Conservation (phyloP, 2,888 invertebrate genomes). For the Zelleria hepariella region DNA sequence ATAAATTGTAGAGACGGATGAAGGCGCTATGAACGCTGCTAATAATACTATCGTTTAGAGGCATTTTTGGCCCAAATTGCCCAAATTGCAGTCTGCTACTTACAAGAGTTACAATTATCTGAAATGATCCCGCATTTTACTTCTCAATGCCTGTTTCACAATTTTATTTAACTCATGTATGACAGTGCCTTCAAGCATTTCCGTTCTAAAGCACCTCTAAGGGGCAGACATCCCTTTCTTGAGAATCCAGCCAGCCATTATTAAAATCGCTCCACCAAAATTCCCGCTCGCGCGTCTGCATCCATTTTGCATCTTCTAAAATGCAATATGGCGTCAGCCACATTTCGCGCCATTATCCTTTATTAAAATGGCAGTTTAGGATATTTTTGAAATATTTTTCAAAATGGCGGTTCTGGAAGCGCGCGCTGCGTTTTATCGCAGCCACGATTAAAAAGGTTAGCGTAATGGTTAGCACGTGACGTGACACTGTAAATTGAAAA, state of each 20-base stretch:
- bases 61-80: no score
- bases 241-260: not conserved
- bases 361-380: conserved; percentile 29
- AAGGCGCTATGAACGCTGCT: no score
- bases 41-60: no score
- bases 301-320: conserved; percentile 31
- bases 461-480: conserved; percentile 32
- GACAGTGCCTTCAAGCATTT: not conserved
- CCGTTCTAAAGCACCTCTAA: conserved; percentile 21
- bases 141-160: no score
- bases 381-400: conserved; percentile 27
- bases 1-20: no score
- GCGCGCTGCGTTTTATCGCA: conserved; percentile 39
- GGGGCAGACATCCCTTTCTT: conserved; percentile 15
- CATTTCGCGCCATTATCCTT: conserved; percentile 22
- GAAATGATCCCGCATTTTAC: not conserved
- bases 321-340: conserved; percentile 17
- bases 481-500: not conserved
- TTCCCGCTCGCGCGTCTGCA: conserved; percentile 21
- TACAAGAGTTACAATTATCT: no score
- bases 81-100: no score
- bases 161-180: not conserved
- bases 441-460: conserved; percentile 21
- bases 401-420: conserved; percentile 31
- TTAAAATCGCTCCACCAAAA: not conserved